Conservation (phyloP, 1,140 invertebrate species). For the Manduca sexta region DNA sequence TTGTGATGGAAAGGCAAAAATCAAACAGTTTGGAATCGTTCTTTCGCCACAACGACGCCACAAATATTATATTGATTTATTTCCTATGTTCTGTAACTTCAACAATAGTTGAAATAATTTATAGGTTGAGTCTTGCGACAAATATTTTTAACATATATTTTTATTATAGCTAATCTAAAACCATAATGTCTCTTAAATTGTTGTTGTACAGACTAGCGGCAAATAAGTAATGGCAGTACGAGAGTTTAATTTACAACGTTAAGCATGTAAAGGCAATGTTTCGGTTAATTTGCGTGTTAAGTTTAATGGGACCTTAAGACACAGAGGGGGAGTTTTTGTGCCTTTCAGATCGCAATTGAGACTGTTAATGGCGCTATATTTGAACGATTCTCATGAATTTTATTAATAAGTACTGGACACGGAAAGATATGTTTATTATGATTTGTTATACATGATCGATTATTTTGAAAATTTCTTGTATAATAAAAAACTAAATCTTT, state of each 20-base stretch:
- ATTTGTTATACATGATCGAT: no score
- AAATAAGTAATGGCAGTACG: conserved; percentile 16
- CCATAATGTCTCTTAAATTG: no score
- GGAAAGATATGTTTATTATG: no score
- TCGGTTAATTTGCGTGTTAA: conserved; percentile 52
- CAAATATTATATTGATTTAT: no score
- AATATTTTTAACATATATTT: no score
- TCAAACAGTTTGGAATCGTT: conserved; percentile 1
- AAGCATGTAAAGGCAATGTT: conserved; percentile 13
- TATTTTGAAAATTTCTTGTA: no score
- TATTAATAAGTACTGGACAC: conserved; percentile 60
- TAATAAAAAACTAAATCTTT: no score
- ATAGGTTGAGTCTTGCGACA: no score
- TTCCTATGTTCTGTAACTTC: no score
- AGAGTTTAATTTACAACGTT: conserved; percentile 2
- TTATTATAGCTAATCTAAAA: no score
- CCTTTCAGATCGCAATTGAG: conserved; percentile 51
- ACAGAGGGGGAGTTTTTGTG: conserved; percentile 41
- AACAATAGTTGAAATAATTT: no score
- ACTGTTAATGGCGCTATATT: conserved; percentile 59
- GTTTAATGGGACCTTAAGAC: conserved; percentile 49
- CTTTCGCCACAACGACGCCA: background rate
- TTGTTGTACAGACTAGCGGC: no score
- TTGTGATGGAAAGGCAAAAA: background rate
- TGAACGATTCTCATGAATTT: conserved; percentile 62